Conservation (phyloP, 2,888 invertebrate species). For the Coremacera marginata region DNA sequence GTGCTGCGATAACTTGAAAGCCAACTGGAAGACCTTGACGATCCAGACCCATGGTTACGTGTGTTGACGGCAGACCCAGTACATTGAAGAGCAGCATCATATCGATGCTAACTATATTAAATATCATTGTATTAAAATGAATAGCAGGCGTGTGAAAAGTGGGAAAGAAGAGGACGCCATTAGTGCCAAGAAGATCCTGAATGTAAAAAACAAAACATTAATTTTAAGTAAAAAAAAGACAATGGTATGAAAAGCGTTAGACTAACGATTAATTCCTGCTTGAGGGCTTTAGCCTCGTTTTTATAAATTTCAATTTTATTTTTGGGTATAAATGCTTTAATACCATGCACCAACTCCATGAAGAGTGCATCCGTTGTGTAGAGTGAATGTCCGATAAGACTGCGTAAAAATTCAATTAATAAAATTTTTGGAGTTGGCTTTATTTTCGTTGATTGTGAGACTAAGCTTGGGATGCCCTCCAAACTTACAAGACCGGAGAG, state of each 20-base stretch:
- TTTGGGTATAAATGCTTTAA: constrained; percentile 53
- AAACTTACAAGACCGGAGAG: constrained; percentile 53
- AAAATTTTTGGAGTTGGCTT: constrained; percentile 50
- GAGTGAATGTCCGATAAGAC: constrained; percentile 58
- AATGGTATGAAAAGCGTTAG: neutral
- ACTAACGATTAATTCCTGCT: constrained; percentile 55
- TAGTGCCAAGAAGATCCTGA: constrained; percentile 72
- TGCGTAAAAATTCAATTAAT: constrained; percentile 54
- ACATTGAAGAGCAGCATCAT: constrained; percentile 66
- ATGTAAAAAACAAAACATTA: neutral
- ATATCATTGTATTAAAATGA: constrained; percentile 75
- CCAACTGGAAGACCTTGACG: constrained; percentile 78
- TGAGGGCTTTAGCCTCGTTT: constrained; percentile 51
- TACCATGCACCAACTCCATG: constrained; percentile 55
- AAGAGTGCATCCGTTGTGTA: constrained; percentile 62
- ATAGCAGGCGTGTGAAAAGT: constrained; percentile 77
- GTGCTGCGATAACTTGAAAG: constrained; percentile 82
- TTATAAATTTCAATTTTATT: constrained; percentile 51
- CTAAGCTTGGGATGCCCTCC: constrained; percentile 58
- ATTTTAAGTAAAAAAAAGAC: neutral
- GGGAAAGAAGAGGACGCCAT: constrained; percentile 82
- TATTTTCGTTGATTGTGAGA: constrained; percentile 53
- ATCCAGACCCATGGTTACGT: constrained; percentile 79
- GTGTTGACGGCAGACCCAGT: constrained; percentile 81
- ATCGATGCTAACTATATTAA: constrained; percentile 67